phyloP scores from a whole-genome alignment of 2,888 invertebrate species.

The Drosophila borborema region DNA sequence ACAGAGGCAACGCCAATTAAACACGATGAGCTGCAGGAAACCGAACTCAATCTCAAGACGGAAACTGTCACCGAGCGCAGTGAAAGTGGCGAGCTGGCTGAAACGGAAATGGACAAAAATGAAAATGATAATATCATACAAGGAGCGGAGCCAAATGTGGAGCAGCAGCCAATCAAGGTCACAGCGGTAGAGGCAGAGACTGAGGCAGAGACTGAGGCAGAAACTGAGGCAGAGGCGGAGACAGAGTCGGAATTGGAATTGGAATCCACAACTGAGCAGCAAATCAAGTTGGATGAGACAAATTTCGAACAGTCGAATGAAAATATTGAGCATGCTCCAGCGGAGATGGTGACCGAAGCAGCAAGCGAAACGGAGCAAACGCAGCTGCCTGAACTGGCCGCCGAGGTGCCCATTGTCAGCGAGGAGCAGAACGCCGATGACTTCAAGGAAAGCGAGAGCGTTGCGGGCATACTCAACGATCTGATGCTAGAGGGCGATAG shows the following conservation, averaged over 20 bases:
- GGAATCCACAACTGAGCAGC: background rate
- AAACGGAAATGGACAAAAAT: slow-evolving; percentile 64
- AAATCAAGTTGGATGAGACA: slow-evolving; percentile 14
- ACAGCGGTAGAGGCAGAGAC: background rate
- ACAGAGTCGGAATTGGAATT: too few species aligned
- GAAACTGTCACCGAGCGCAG: slow-evolving; percentile 53
- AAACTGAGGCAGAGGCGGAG: slow-evolving; percentile 11
- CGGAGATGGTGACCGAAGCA: slow-evolving; percentile 11
- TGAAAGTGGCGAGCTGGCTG: slow-evolving; percentile 51
- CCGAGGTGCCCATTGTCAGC: slow-evolving; percentile 57
- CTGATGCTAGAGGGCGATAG: slow-evolving; percentile 79
- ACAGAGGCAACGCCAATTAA: slow-evolving; percentile 45
- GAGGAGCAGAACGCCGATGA: slow-evolving; percentile 56
- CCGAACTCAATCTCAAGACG: slow-evolving; percentile 33
- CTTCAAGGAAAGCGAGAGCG: slow-evolving; percentile 82
- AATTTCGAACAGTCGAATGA: slow-evolving; percentile 47
- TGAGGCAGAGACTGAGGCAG: background rate
- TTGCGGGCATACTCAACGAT: slow-evolving; percentile 82
- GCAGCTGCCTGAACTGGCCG: slow-evolving; percentile 35
- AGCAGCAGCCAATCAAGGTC: slow-evolving; percentile 46
- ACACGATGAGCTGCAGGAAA: slow-evolving; percentile 43
- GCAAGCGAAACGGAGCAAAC: slow-evolving; percentile 32
- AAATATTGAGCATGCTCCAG: slow-evolving; percentile 23
- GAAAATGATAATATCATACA: slow-evolving; percentile 74
- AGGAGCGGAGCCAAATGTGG: slow-evolving; percentile 67